Conservation (phyloP, 1,140 invertebrate species). For the Delia radicum region DNA sequence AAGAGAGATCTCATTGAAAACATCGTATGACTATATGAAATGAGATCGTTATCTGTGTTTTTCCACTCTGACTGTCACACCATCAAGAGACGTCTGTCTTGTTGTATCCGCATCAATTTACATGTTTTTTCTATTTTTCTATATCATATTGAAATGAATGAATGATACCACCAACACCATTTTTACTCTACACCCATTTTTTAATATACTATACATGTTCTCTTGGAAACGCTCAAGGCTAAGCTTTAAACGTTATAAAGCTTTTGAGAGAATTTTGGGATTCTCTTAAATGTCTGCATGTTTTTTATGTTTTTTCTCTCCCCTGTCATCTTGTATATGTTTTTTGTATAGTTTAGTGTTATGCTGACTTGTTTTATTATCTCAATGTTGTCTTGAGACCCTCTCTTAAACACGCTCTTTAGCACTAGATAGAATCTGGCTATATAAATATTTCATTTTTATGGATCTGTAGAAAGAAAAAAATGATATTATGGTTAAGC, state of each 20-base stretch:
- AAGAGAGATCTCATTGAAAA: constrained; percentile 6
- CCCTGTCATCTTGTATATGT: background rate
- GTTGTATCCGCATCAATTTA: constrained; percentile 8
- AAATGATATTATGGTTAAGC: background rate
- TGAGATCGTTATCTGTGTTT: background rate
- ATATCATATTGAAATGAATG: background rate
- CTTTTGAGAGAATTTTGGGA: background rate
- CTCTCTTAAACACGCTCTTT: background rate
- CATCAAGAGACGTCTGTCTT: constrained; percentile 14
- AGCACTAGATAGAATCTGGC: background rate
- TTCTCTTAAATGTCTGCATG: background rate
- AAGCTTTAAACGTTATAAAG: background rate
- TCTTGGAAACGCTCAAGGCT: background rate
- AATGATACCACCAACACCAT: background rate
- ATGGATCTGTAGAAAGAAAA: background rate
- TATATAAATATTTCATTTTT: background rate
- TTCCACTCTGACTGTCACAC: background rate
- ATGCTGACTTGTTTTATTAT: background rate
- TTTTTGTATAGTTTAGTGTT: background rate
- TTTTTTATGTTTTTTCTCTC: background rate
- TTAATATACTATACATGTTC: too few species aligned
- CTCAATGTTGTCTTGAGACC: background rate
- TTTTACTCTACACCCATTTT: background rate
- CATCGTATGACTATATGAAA: constrained; percentile 11
- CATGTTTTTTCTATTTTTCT: background rate